Percentiles rank a stretch among this genome's conserved stretches.
These are phyloP conservation scores for Rhagologus leucostigma DNA, from an alignment of 2,113 vertebrate species.

Conservation along the genomic window DNA sequence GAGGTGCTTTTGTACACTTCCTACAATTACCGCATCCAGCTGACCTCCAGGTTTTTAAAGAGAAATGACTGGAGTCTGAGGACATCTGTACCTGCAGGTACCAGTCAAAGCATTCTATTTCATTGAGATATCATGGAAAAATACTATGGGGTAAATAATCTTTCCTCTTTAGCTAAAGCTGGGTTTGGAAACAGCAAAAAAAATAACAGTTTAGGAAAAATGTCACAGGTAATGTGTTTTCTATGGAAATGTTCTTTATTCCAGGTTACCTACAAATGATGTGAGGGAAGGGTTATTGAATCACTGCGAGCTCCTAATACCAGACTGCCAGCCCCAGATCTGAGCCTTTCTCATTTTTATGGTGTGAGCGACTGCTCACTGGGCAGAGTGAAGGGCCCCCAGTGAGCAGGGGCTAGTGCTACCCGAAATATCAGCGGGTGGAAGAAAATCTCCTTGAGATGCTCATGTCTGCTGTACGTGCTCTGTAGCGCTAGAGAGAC, in stretches of 20 bases:
- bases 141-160: neutral
- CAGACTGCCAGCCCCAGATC: neutral
- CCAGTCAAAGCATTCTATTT: neutral
- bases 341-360: neutral
- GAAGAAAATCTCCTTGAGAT: neutral
- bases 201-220: neutral
- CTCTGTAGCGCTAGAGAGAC: neutral
- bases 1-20: neutral
- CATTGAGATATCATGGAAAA: neutral
- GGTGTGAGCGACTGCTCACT: fast-evolving
- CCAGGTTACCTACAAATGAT: fast-evolving
- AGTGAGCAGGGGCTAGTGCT: neutral
- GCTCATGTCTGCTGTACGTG: neutral
- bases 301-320: neutral
- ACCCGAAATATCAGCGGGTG: neutral
- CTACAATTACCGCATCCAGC: neutral
- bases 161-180: neutral
- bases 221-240: neutral
- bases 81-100: neutral
- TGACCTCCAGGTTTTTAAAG: neutral
- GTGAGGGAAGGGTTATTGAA: neutral
- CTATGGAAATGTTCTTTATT: neutral
- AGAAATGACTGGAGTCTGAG: neutral
- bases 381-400: neutral
- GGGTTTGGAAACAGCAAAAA: neutral